These are phyloP conservation scores for Chaenodraco wilsoni DNA, from an alignment of 2,797 vertebrate species.

Conservation along the genomic window DNA sequence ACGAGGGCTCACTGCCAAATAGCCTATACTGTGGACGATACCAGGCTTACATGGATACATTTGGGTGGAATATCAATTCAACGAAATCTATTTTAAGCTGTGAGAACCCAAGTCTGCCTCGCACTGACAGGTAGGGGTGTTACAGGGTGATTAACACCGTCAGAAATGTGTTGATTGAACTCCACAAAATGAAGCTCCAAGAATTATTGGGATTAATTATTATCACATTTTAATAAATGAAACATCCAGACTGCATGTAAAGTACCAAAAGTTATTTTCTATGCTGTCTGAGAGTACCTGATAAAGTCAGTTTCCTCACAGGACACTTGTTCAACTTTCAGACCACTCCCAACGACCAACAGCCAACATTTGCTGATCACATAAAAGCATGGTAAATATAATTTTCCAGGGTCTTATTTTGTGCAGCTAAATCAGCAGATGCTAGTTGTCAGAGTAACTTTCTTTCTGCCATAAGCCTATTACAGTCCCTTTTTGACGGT, in stretches of 20 bases:
- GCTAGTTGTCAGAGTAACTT: constrained; percentile 53
- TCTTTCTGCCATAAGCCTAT: constrained; percentile 44
- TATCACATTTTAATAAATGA: constrained; percentile 37
- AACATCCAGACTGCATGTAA: background rate
- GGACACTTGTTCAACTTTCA: constrained; percentile 19
- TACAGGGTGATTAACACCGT: constrained; percentile 13
- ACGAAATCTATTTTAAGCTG: constrained; percentile 36
- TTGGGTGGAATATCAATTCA: constrained; percentile 16
- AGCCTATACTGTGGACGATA: constrained; percentile 20
- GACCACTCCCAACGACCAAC: constrained; percentile 18
- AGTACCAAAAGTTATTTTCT: constrained; percentile 2
- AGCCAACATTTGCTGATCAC: constrained; percentile 16
- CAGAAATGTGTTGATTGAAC: constrained; percentile 37
- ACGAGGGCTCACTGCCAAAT: constrained; percentile 13
- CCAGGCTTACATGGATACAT: constrained; percentile 23
- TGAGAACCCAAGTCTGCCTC: background rate
- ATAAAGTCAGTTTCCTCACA: constrained; percentile 23
- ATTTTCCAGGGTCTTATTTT: constrained; percentile 48
- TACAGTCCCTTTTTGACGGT: constrained; percentile 41
- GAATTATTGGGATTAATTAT: constrained; percentile 4
- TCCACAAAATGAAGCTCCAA: background rate
- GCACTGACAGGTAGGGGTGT: constrained; percentile 17
- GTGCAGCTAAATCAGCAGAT: constrained; percentile 34
- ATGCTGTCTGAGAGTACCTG: constrained; percentile 4
- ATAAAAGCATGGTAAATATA: constrained; percentile 32